Conservation (phyloP, 2,888 invertebrate genomes). For the Atrina japonica region DNA sequence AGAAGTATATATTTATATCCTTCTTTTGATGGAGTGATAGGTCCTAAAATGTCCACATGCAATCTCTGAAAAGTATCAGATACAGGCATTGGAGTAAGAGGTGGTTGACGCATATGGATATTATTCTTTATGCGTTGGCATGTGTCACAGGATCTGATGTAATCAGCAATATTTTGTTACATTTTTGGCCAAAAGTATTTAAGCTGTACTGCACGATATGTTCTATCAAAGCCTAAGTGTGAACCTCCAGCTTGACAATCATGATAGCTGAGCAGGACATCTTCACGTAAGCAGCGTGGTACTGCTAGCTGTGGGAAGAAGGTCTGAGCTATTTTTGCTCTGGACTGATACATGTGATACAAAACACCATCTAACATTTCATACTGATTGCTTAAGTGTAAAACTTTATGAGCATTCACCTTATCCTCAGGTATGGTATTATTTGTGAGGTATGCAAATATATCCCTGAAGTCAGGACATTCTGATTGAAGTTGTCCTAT, state of each 20-base stretch:
- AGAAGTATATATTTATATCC: conserved; percentile 45
- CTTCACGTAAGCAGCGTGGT: too few species aligned
- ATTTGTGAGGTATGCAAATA: too few species aligned
- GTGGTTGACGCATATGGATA: neutral
- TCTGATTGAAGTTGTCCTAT: too few species aligned
- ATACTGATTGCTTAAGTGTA: neutral
- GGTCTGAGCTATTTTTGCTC: neutral
- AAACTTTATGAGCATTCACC: neutral
- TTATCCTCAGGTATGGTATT: neutral
- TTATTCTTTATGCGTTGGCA: conserved; percentile 39
- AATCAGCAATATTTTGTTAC: conserved; percentile 41
- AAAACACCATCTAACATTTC: conserved; percentile 1
- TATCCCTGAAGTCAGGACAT: too few species aligned
- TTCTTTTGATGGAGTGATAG: conserved; percentile 6
- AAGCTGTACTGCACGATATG: conserved; percentile 16
- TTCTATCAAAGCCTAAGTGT: too few species aligned
- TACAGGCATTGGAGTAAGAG: conserved; percentile 3
- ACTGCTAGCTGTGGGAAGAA: conserved; percentile 38
- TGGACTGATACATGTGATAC: neutral
- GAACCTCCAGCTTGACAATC: too few species aligned
- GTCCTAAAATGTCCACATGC: conserved; percentile 2
- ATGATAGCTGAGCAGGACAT: too few species aligned
- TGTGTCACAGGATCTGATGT: too few species aligned
- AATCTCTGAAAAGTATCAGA: neutral
- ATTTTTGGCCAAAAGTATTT: too few species aligned